A percentile compares a stretch with the other conserved stretches of the same genome.
phyloP scores from a whole-genome alignment of 2,797 vertebrate species.

The Crenuchus spilurus region DNA sequence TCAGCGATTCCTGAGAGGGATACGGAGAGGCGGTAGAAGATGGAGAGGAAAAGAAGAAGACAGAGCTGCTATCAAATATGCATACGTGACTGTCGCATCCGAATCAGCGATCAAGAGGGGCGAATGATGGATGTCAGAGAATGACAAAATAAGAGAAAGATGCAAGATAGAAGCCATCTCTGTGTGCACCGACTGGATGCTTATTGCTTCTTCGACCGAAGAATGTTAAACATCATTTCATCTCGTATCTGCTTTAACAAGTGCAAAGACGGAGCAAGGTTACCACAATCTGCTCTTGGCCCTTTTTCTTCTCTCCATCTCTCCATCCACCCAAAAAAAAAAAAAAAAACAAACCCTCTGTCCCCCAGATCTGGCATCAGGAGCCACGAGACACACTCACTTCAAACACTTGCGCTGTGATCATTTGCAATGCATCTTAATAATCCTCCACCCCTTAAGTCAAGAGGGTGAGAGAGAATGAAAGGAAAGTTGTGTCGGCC shows the following conservation, averaged over 20 bases:
- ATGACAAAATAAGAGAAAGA: too few relatives aligned
- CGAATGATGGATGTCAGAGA: not conserved
- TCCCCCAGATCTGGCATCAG: not conserved
- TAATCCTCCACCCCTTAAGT: slow-evolving; percentile 30
- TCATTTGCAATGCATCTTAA: slow-evolving; percentile 38
- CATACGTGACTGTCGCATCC: not conserved
- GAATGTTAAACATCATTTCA: slow-evolving; percentile 51
- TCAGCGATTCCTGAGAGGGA: slow-evolving; percentile 11
- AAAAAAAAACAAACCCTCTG: not conserved
- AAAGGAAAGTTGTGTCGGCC: slow-evolving; percentile 2
- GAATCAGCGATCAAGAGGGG: not conserved
- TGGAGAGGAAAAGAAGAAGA: not conserved
- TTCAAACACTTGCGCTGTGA: slow-evolving; percentile 17
- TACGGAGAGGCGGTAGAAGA: not conserved
- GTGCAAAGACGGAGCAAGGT: slow-evolving; percentile 47
- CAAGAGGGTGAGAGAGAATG: slow-evolving; percentile 17
- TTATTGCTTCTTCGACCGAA: slow-evolving; percentile 38
- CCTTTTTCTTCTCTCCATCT: not conserved
- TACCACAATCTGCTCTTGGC: not conserved
- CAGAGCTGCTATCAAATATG: slow-evolving; percentile 14
- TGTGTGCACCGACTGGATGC: slow-evolving; percentile 23
- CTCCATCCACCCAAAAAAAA: not conserved
- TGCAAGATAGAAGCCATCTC: not conserved
- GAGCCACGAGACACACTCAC: not conserved
- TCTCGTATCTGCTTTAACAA: slow-evolving; percentile 44